A percentile compares a stretch with the other conserved stretches of the same genome.
Conservation (phyloP, 2,888 invertebrate species). For the Troides oblongomaculatus region DNA sequence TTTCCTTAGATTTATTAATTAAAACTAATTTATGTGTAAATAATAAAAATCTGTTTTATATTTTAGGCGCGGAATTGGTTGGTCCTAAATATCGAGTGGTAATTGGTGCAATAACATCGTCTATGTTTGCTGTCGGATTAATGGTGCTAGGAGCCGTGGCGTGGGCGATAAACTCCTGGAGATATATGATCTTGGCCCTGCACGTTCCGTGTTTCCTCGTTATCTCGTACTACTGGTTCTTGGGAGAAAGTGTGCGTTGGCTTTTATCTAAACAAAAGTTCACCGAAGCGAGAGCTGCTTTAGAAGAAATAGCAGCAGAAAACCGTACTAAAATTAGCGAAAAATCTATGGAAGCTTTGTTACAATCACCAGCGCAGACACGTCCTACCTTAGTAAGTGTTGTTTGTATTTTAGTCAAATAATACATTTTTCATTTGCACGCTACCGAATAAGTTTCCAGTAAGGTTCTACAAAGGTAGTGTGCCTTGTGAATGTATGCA, state of each 20-base stretch:
- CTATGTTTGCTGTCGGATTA: slow-evolving; percentile 87
- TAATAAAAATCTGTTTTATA: too few relatives aligned
- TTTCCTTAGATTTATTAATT: too few relatives aligned
- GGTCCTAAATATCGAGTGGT: slow-evolving; percentile 86
- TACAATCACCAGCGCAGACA: slow-evolving; percentile 54
- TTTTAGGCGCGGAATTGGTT: slow-evolving; percentile 85
- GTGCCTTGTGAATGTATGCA: too few relatives aligned
- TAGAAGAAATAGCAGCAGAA: slow-evolving; percentile 81
- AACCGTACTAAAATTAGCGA: slow-evolving; percentile 80
- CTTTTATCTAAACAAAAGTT: slow-evolving; percentile 83
- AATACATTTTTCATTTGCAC: too few relatives aligned
- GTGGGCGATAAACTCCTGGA: slow-evolving; percentile 85
- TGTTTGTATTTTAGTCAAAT: too few relatives aligned
- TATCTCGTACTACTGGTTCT: slow-evolving; percentile 83
- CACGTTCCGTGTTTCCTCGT: slow-evolving; percentile 85
- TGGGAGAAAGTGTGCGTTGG: slow-evolving; percentile 87
- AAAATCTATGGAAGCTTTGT: slow-evolving; percentile 65
- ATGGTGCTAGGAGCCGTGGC: slow-evolving; percentile 83
- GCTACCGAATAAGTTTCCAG: too few relatives aligned
- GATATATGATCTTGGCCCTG: slow-evolving; percentile 81
- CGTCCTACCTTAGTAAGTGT: too few relatives aligned
- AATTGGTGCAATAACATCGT: slow-evolving; percentile 84
- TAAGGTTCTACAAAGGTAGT: too few relatives aligned
- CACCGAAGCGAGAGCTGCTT: slow-evolving; percentile 80
- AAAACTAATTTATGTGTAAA: too few relatives aligned